Conservation (phyloP, 2,113 vertebrate genomes). For the Nycticryphes semicollaris region DNA sequence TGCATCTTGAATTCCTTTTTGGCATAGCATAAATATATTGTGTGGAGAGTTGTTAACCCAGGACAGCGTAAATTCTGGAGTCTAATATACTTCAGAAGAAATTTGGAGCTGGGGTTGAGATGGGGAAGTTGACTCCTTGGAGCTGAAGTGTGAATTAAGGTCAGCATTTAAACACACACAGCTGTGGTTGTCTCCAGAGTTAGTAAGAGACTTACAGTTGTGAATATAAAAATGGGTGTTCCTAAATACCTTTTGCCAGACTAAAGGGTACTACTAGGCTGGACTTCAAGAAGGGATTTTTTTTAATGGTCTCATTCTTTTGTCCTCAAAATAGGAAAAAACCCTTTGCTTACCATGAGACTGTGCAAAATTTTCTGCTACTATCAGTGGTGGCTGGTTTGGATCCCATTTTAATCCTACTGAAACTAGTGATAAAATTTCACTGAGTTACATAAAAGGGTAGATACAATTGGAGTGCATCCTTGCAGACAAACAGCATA, state of each 20-base stretch:
- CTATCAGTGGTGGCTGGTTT: background rate
- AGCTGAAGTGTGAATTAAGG: background rate
- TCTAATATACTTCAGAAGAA: background rate
- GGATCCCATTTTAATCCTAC: background rate
- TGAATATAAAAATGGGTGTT: background rate
- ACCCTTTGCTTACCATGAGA: background rate
- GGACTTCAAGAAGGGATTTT: background rate
- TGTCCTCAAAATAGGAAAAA: background rate
- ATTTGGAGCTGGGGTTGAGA: background rate
- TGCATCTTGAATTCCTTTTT: background rate
- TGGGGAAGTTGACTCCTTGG: background rate
- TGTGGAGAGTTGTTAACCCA: background rate
- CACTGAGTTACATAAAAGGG: background rate
- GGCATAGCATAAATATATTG: background rate
- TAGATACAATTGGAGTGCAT: background rate
- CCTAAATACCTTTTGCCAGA: background rate
- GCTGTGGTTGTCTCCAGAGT: background rate
- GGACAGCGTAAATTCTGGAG: background rate
- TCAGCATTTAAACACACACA: background rate
- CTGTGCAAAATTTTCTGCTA: background rate
- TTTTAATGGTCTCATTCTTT: background rate
- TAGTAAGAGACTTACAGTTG: background rate
- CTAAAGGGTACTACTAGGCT: background rate
- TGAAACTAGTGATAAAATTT: background rate
- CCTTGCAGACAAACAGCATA: fast-evolving